Percentiles rank a stretch among this genome's conserved stretches.
phyloP scores from a whole-genome alignment of 2,113 vertebrate species.

The Lepus americanus region DNA sequence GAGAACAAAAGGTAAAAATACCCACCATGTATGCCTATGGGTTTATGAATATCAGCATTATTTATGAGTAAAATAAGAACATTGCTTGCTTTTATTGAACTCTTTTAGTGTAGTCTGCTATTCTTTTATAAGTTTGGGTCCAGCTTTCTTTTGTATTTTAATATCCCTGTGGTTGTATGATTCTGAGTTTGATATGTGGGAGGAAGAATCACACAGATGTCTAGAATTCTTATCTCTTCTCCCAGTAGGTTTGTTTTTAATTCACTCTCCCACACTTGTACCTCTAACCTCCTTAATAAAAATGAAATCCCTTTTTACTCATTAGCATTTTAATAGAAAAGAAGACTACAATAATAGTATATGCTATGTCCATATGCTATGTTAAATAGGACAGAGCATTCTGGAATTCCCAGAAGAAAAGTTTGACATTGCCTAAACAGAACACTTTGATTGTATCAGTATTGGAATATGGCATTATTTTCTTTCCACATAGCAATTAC shows the following conservation, averaged over 20 bases:
- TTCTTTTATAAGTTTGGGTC: constrained; percentile 34
- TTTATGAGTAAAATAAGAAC: constrained; percentile 46
- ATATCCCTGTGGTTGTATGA: constrained; percentile 54
- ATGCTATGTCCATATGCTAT: constrained; percentile 75
- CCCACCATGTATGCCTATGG: background rate
- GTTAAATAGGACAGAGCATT: constrained; percentile 77
- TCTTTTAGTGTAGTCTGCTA: background rate
- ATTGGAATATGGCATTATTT: background rate
- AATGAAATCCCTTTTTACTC: constrained; percentile 82
- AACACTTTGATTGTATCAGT: constrained; percentile 44
- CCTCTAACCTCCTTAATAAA: constrained; percentile 81
- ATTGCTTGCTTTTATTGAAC: constrained; percentile 43
- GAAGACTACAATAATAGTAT: constrained; percentile 77
- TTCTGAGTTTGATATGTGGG: constrained; percentile 53
- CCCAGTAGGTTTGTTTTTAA: constrained; percentile 82
- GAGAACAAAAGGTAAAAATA: constrained; percentile 37
- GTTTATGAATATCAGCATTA: background rate
- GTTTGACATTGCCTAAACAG: constrained; percentile 65
- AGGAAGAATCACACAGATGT: constrained; percentile 69
- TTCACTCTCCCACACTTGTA: constrained; percentile 80
- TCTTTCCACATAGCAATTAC: constrained; percentile 49
- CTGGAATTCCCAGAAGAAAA: constrained; percentile 79
- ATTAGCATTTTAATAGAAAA: constrained; percentile 85
- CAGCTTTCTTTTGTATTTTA: constrained; percentile 68
- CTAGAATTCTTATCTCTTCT: constrained; percentile 77